Evolutionary conservation across 2,888 invertebrate genomes (phyloP).

Genomic region (Polylopha cassiicola): DNA sequence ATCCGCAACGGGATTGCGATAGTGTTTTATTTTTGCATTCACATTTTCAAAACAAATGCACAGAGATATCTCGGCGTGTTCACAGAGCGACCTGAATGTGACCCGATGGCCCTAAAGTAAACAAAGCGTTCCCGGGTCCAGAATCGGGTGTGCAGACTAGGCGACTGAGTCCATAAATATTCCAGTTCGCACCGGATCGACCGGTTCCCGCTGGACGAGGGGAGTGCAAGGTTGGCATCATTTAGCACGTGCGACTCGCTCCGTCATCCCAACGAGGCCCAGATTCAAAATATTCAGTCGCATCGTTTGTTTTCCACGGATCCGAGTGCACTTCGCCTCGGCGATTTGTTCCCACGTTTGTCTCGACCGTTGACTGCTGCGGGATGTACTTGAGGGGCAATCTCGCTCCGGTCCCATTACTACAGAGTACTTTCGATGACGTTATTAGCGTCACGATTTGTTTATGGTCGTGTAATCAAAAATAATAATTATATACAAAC

Average conservation of each 20-base stretch:
- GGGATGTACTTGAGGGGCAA: slow-evolving; percentile 21
- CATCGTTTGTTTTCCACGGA: slow-evolving; percentile 7
- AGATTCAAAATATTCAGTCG: slow-evolving; percentile 4
- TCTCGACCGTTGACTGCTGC: slow-evolving; percentile 14
- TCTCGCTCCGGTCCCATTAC: slow-evolving; percentile 20
- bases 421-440: slow-evolving; percentile 13
- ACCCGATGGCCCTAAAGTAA: no score
- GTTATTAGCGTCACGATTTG: slow-evolving; percentile 9
- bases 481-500: slow-evolving; percentile 3
- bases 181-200: slow-evolving; percentile 48
- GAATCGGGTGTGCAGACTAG: slow-evolving; percentile 35
- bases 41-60: slow-evolving; percentile 19
- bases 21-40: slow-evolving; percentile 16
- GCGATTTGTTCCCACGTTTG: slow-evolving; percentile 25
- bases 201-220: slow-evolving; percentile 63
- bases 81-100: slow-evolving; percentile 12
- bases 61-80: no score
- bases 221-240: slow-evolving; percentile 64
- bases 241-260: slow-evolving; percentile 50
- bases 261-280: neutral
- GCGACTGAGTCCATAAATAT: slow-evolving; percentile 39
- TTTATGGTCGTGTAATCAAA: slow-evolving; percentile 7
- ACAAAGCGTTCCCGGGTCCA: slow-evolving; percentile 32
- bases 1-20: slow-evolving; percentile 5
- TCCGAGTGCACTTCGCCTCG: slow-evolving; percentile 16